Evolutionary conservation across 2,888 invertebrate species (phyloP).

Genomic region (Endotricha flammealis): DNA sequence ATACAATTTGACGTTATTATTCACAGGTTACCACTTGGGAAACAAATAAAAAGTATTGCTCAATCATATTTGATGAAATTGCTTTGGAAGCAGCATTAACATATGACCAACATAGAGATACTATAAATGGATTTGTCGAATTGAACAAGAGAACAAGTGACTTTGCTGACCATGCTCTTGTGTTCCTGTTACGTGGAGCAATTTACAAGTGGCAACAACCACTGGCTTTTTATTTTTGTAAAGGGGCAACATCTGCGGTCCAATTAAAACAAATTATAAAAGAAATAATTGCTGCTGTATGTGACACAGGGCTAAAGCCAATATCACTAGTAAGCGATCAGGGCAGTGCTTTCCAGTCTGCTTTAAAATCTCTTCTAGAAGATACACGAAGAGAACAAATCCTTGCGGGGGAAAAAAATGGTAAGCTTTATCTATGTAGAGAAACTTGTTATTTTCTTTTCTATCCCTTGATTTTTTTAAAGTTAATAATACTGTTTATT

Average conservation of each 20-base stretch:
- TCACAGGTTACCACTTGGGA: neutral
- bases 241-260: slow-evolving; percentile 11
- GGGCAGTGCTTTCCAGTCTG: slow-evolving; percentile 16
- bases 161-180: neutral
- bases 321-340: slow-evolving; percentile 20
- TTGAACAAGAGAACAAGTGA: neutral
- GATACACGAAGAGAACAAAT: slow-evolving; percentile 18
- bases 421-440: no score
- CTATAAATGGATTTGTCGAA: neutral
- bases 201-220: slow-evolving; percentile 11
- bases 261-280: slow-evolving; percentile 14
- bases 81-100: neutral
- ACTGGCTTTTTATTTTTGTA: slow-evolving; percentile 8
- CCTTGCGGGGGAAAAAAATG: no score
- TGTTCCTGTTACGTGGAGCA: slow-evolving; percentile 4
- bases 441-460: no score
- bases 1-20: no score
- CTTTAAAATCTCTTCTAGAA: slow-evolving; percentile 14
- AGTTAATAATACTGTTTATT: slow-evolving; percentile 8
- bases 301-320: slow-evolving; percentile 13
- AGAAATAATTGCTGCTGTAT: slow-evolving; percentile 12
- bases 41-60: neutral
- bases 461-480: no score
- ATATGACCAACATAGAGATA: neutral
- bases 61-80: neutral